phyloP scores from a whole-genome alignment of 2,797 vertebrate species.

The Cyclopterus lumpus region DNA sequence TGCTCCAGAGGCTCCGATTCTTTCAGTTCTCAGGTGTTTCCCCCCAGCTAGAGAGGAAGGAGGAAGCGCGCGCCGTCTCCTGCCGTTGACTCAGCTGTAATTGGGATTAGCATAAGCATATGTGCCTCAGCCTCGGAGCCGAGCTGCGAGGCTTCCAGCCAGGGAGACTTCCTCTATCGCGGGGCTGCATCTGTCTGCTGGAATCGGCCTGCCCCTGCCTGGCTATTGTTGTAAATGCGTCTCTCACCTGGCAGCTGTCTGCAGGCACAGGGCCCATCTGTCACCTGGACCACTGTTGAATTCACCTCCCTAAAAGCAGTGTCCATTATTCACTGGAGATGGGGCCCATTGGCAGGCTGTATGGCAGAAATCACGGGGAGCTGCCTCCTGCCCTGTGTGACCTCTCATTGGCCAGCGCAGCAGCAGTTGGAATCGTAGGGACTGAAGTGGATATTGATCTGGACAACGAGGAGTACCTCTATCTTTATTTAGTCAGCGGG shows the following conservation, averaged over 20 bases:
- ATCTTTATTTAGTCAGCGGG: slow-evolving; percentile 21
- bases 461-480: slow-evolving; percentile 5
- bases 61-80: slow-evolving; percentile 23
- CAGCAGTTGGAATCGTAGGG: slow-evolving; percentile 33
- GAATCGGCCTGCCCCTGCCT: slow-evolving; percentile 59
- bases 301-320: slow-evolving; percentile 58
- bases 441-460: slow-evolving; percentile 49
- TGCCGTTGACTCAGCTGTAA: slow-evolving; percentile 72
- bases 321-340: slow-evolving; percentile 56
- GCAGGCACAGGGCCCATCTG: slow-evolving; percentile 70
- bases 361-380: slow-evolving; percentile 43
- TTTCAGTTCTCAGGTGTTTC: slow-evolving; percentile 59
- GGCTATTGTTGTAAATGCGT: slow-evolving; percentile 70
- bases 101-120: slow-evolving; percentile 76
- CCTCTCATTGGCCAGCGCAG: slow-evolving; percentile 34
- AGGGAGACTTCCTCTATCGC: slow-evolving; percentile 39
- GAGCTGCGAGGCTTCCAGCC: slow-evolving; percentile 35
- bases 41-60: slow-evolving; percentile 27
- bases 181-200: slow-evolving; percentile 61
- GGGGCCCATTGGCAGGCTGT: slow-evolving; percentile 53
- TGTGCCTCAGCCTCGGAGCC: slow-evolving; percentile 51
- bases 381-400: slow-evolving; percentile 36
- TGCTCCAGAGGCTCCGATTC: slow-evolving; percentile 36
- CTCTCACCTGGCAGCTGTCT: slow-evolving; percentile 74
- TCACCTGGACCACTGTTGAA: slow-evolving; percentile 66